Percentiles rank a stretch among this genome's conserved stretches.
Conservation (phyloP, 2,113 vertebrate genomes). For the Otis tarda region DNA sequence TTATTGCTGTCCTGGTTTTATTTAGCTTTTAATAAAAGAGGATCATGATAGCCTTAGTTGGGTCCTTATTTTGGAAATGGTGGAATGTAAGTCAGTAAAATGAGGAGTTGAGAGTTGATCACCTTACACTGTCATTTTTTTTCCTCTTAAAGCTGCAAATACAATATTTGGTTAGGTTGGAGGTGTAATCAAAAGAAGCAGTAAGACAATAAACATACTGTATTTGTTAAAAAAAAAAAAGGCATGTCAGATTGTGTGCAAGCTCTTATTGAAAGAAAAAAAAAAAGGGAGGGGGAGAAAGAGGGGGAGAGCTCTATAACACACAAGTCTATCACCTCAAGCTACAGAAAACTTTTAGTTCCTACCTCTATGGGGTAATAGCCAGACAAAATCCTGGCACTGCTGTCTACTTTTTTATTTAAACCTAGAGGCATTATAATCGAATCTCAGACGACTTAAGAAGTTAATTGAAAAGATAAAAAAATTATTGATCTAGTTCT, state of each 20-base stretch:
- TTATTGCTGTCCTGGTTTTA: background rate
- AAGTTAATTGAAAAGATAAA: background rate
- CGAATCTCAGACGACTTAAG: background rate
- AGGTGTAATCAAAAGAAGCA: background rate
- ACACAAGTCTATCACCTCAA: background rate
- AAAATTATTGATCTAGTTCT: background rate
- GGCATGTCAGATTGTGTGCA: background rate
- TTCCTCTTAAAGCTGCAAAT: background rate
- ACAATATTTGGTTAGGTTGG: background rate
- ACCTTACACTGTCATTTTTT: background rate
- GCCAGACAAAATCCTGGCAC: background rate
- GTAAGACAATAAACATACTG: background rate
- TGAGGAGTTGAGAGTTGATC: background rate
- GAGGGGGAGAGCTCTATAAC: rapidly evolving
- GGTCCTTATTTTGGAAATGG: background rate
- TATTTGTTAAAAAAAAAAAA: background rate
- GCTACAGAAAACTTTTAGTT: background rate
- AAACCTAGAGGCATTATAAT: background rate
- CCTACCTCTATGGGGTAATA: background rate
- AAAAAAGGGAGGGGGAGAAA: too few species aligned
- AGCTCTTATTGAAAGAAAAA: rapidly evolving
- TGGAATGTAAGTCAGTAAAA: background rate
- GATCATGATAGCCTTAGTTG: background rate
- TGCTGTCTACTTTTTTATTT: background rate
- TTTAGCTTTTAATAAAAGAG: background rate